These are phyloP conservation scores for Aromia moschata DNA, from an alignment of 2,888 invertebrate genomes.

Conservation along the genomic window DNA sequence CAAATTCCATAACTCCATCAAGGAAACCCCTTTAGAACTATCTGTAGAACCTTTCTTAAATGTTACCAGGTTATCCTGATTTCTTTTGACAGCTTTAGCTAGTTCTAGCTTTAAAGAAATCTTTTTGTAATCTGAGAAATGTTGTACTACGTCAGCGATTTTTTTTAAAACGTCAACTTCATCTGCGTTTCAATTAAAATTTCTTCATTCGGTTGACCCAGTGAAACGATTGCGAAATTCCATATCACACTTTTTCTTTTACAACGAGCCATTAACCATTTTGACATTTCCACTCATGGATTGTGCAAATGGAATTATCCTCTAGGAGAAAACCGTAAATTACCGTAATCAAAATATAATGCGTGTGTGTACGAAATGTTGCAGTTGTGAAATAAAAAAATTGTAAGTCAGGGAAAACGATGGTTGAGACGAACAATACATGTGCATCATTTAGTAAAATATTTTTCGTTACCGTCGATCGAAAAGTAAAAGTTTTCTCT, in stretches of 20 bases:
- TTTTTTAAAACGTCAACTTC: too few species aligned
- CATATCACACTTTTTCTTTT: too few species aligned
- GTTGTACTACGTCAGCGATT: too few species aligned
- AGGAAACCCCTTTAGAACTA: too few species aligned
- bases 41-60: too few species aligned
- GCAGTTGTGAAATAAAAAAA: constrained; percentile 18
- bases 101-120: too few species aligned
- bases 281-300: too few species aligned
- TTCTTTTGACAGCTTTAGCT: too few species aligned
- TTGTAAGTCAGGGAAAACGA: constrained; percentile 1
- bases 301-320: constrained; percentile 18
- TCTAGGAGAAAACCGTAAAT: constrained; percentile 13
- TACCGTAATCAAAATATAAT: constrained; percentile 9
- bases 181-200: too few species aligned
- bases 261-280: too few species aligned
- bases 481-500: constrained; percentile 7
- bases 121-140: too few species aligned
- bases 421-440: not conserved
- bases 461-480: not conserved
- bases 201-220: too few species aligned
- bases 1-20: not conserved
- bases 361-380: constrained; percentile 2
- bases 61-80: not conserved
- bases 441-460: not conserved
- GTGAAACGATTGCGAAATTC: not conserved